Base-by-base conservation (phyloP, 2,888 invertebrate genomes). In the Andricus quercusramuli region DNA sequence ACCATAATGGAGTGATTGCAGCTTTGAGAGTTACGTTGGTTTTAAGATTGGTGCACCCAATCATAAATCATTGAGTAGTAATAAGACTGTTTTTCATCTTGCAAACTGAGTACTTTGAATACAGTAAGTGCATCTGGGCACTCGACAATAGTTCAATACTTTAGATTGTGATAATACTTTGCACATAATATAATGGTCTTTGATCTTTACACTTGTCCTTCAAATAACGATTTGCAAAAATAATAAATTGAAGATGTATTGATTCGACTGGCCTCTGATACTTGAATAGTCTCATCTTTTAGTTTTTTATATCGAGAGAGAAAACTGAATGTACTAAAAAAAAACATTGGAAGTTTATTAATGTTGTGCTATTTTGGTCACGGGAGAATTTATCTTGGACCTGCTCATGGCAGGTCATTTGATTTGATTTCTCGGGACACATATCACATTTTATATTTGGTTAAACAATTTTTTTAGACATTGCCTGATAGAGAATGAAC, bases 41-140 rank as follows among this genome's bases (percentile, higher is more conserved):
- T 20, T 20, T n/a, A 56, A 32, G 17, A 56, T 56, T 74, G n/a
- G 32, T 74, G 51, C 20, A 51, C 29, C 11, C 32, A 70, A 56
- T 5, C 70, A 47, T 70, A 70, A 47, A 70, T 47, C 51, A 70
- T 68, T 47, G 17, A 70, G 47, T 51, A 70, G 47, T 68, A 51
- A 70, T 56, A 51, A 70, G 3, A 22, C 11, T 67, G 15, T 44
- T 44, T 44, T 41, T 41, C 37, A 66, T 20, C 37, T 41, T 66
- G 66, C n/a, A n/a, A 9, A 17, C 20, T 66, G 37, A 66, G n/a
- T 66, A 41, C 17, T 22, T 66, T 37, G 13, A 13, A 37, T 9
- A 41, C 41, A 66, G 11, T 67, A 67, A 67, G n/a, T 41, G 11
- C 37, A 41, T 67, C 3, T 37, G n/a, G 22, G 22, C 37, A 17